Evolutionary conservation across 2,888 invertebrate genomes (phyloP).

Genomic region (Cantharis lateralis): DNA sequence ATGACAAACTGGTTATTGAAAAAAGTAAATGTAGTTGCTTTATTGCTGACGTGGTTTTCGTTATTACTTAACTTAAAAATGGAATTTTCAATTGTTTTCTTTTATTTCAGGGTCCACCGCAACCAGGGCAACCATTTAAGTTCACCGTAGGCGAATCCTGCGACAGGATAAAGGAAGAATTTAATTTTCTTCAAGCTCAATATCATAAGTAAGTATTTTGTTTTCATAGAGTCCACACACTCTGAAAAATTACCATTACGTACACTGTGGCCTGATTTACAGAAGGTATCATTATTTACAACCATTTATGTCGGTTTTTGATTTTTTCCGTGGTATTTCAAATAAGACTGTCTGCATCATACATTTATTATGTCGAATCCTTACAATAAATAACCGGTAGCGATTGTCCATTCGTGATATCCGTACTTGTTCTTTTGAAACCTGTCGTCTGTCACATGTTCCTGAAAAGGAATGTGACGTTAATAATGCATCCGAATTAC

Average conservation of each 20-base stretch:
- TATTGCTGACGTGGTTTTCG: neutral
- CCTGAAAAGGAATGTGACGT: conserved; percentile 18
- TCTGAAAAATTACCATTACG: neutral
- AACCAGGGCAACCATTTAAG: conserved; percentile 91
- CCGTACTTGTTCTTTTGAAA: conserved; percentile 12
- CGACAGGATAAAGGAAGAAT: conserved; percentile 95
- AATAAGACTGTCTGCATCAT: conserved; percentile 14
- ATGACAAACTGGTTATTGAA: neutral
- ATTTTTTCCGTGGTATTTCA: conserved; percentile 14
- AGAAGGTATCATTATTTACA: conserved; percentile 15
- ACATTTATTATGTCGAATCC: conserved; percentile 6
- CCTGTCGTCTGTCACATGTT: conserved; percentile 24
- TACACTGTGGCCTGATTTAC: neutral
- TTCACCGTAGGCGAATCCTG: conserved; percentile 92
- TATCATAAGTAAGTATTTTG: conserved; percentile 85
- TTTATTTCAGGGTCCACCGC: conserved; percentile 76
- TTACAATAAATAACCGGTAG: conserved; percentile 22
- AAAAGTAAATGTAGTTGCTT: neutral
- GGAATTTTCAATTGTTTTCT: neutral
- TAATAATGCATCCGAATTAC: conserved; percentile 26
- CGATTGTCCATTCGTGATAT: conserved; percentile 25
- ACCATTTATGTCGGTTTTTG: conserved; percentile 9
- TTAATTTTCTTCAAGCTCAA: conserved; percentile 92
- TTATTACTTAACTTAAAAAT: neutral
- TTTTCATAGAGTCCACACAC: neutral